Conservation (phyloP, 1,140 invertebrate species). For the Sitophilus oryzae region DNA sequence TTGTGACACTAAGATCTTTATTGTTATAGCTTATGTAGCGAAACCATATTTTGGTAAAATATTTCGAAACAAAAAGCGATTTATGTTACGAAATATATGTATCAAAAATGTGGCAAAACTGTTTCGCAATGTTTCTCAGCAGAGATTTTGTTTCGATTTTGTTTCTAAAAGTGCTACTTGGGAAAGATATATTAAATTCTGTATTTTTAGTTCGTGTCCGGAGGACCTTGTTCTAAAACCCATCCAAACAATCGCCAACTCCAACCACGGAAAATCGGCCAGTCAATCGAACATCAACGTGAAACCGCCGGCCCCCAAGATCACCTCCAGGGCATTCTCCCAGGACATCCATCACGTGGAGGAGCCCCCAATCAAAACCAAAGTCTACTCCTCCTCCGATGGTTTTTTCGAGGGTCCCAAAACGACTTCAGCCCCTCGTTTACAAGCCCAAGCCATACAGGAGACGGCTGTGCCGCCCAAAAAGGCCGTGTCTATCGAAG, state of each 20-base stretch:
- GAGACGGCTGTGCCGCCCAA: constrained; percentile 26
- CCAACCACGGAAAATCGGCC: constrained; percentile 21
- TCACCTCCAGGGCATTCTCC: constrained; percentile 33
- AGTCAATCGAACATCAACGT: constrained; percentile 25
- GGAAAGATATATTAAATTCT: too few relatives aligned
- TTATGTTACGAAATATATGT: too few relatives aligned
- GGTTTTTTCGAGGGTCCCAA: constrained; percentile 42
- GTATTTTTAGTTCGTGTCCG: constrained; percentile 13
- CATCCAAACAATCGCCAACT: neutral
- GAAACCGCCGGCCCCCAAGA: constrained; percentile 14
- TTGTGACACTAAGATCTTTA: too few relatives aligned
- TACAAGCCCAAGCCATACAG: constrained; percentile 35
- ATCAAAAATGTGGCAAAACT: too few relatives aligned
- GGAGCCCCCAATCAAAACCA: constrained; percentile 24
- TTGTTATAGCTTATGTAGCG: too few relatives aligned
- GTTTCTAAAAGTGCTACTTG: too few relatives aligned
- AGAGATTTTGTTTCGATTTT: too few relatives aligned
- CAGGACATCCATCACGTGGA: constrained; percentile 42
- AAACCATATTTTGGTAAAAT: too few relatives aligned
- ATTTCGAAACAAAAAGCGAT: too few relatives aligned
- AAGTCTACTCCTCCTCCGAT: constrained; percentile 47
- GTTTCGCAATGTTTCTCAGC: too few relatives aligned
- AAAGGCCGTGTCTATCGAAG: constrained; percentile 31
- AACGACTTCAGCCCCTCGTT: constrained; percentile 16
- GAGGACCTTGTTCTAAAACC: constrained; percentile 5